Percentiles rank a stretch among this genome's conserved stretches.
Conservation (phyloP, 53 echinoderm and acorn worm genomes). For the Temnopleurus reevesii region DNA sequence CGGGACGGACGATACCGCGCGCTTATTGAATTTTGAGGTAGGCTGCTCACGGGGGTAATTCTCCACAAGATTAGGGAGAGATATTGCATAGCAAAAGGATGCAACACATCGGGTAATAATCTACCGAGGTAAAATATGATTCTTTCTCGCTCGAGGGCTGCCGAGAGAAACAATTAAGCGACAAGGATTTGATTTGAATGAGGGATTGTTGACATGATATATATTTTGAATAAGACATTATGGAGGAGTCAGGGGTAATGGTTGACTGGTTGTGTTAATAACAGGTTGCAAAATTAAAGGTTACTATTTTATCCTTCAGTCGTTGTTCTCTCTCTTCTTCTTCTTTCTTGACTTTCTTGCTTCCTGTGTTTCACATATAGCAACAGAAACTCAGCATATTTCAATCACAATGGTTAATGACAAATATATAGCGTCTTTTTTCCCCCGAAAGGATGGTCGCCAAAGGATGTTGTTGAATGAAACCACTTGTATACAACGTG, state of each 20-base stretch:
- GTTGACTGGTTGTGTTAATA: slow-evolving; percentile 30
- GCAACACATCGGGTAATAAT: slow-evolving; percentile 50
- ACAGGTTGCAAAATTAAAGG: slow-evolving; percentile 5
- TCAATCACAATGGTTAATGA: too few relatives aligned
- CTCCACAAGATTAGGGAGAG: neutral
- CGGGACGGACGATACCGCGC: slow-evolving; percentile 14
- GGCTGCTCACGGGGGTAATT: slow-evolving; percentile 21
- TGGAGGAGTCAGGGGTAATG: neutral
- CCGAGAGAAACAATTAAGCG: slow-evolving; percentile 47
- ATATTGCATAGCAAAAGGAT: neutral
- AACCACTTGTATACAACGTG: too few relatives aligned
- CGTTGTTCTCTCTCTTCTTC: neutral
- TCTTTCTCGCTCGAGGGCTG: slow-evolving; percentile 3
- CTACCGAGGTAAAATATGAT: slow-evolving; percentile 34
- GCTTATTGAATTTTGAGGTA: slow-evolving; percentile 53
- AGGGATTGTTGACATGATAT: slow-evolving; percentile 43
- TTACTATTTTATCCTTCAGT: neutral
- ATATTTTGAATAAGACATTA: slow-evolving; percentile 10
- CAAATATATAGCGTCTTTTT: too few relatives aligned
- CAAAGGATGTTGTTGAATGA: too few relatives aligned
- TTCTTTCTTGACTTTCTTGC: neutral
- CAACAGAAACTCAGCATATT: too few relatives aligned
- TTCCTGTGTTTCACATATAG: too few relatives aligned
- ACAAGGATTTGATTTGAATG: slow-evolving; percentile 48
- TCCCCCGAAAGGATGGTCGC: too few relatives aligned